phyloP scores from a whole-genome alignment of 1,140 invertebrate species.

The Megathymus violae region DNA sequence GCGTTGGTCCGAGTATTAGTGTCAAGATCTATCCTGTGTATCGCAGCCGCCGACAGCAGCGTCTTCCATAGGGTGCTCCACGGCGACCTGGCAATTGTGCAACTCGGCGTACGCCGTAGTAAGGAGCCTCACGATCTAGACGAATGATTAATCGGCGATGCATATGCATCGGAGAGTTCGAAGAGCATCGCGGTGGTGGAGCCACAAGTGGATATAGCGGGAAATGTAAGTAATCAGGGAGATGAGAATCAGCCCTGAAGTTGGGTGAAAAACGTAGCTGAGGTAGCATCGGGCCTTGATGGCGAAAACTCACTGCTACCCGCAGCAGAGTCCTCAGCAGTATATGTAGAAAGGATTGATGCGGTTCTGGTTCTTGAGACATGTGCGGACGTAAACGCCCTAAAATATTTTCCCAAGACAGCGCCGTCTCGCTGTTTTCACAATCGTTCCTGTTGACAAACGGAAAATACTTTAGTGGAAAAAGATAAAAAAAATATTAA shows the following conservation, averaged over 20 bases:
- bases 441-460: neutral
- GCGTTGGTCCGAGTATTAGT: neutral
- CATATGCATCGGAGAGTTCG: neutral
- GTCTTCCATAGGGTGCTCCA: neutral
- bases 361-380: neutral
- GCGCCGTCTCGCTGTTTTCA: constrained; percentile 1
- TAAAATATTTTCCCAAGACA: neutral
- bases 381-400: neutral
- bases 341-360: neutral
- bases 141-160: neutral
- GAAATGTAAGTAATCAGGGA: neutral
- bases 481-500: too few relatives aligned
- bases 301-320: neutral
- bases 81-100: neutral
- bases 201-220: neutral
- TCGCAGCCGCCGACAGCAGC: neutral
- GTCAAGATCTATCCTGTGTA: neutral
- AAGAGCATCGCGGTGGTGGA: neutral
- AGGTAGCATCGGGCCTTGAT: neutral
- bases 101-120: neutral
- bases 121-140: neutral
- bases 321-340: neutral
- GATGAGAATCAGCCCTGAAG: neutral
- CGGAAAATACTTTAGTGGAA: neutral
- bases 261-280: neutral